Base-by-base conservation (phyloP, 2,888 invertebrate genomes). In the Drosophila mettleri region DNA sequence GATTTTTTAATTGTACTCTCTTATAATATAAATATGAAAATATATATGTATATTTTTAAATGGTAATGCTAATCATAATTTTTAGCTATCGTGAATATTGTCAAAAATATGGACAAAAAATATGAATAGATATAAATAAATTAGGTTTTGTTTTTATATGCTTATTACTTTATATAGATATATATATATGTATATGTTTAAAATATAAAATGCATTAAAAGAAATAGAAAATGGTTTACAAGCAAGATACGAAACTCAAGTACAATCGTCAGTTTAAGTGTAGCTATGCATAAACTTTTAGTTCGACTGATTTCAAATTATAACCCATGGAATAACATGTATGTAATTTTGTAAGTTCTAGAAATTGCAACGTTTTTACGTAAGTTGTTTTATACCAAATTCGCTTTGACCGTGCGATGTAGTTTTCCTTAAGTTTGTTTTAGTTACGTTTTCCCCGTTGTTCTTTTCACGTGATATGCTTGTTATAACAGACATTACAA, bases 401-500 rank as follows among this genome's bases (percentile, higher is more conserved):
- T 92, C 90, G 72, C 92, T 92, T 67, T 92, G 92, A 72, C 92
- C 91, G 57, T 90, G 90, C n/a, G 81, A 81, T 46, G 89, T 91
- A 36, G 88, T 89, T 65, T 86, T 90, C 29, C 89, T 91, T 31
- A 81, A 75, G n/a, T n/a, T n/a, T n/a, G n/a, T n/a, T n/a, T n/a
- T n/a, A 49, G 85, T 80, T 84, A 91, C 92, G 20, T 86, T 76
- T 78, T 92, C 91, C 2, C 92, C 92, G 72, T 92, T 92, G 14
- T 89, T 89, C 63, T 90, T 90, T 58, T 91, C 91, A 59, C 92
- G 92, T 33, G 92, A 91, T 81, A 92, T 89, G 74, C 87, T 92
- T 39, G 92, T 92, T 27, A 92, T 92, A 27, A 92, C 88, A 7
- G 92, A 92, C 87, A 92, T 92, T 18, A 92, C 92, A 24, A 92